phyloP scores from a whole-genome alignment of 1,140 invertebrate genomes.

The Drosophila tropicalis region DNA sequence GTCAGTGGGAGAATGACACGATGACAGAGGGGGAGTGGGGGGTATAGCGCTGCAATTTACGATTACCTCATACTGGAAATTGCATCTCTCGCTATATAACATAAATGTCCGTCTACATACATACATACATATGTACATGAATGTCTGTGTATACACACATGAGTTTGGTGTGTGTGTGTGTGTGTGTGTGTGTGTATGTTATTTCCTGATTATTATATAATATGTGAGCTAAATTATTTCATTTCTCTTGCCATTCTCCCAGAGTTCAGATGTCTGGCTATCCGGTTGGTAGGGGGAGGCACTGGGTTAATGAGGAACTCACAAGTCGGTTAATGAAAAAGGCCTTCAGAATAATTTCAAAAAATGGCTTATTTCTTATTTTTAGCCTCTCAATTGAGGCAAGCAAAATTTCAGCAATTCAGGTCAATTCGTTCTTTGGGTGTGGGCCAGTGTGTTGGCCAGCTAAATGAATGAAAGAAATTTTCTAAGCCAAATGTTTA shows the following conservation, averaged over 20 bases:
- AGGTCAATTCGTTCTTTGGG: slow-evolving; percentile 41
- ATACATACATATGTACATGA: neutral
- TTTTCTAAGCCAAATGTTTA: neutral
- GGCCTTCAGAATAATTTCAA: slow-evolving; percentile 40
- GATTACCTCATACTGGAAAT: slow-evolving; percentile 73
- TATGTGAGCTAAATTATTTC: slow-evolving; percentile 60
- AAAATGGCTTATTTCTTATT: slow-evolving; percentile 18
- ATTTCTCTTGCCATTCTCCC: slow-evolving; percentile 34
- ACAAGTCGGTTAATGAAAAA: slow-evolving; percentile 57
- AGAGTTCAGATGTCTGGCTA: slow-evolving; percentile 14
- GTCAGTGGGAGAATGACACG: neutral
- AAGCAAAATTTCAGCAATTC: slow-evolving; percentile 19
- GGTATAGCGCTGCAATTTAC: slow-evolving; percentile 50
- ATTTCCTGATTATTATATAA: slow-evolving; percentile 76
- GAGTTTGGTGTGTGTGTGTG: no score
- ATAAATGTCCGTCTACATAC: slow-evolving; percentile 18
- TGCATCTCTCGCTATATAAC: slow-evolving; percentile 54
- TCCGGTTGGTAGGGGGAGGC: neutral
- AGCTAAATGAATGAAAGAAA: neutral
- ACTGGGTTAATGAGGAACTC: slow-evolving; percentile 55
- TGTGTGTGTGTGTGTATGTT: slow-evolving; percentile 26
- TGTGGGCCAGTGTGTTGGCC: neutral
- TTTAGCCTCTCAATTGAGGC: slow-evolving; percentile 59
- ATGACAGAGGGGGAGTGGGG: neutral
- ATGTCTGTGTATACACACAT: slow-evolving; percentile 15